A percentile compares a stretch with the other conserved stretches of the same genome.
phyloP scores from a whole-genome alignment of 2,888 invertebrate genomes.

The Nymphalis urticae region DNA sequence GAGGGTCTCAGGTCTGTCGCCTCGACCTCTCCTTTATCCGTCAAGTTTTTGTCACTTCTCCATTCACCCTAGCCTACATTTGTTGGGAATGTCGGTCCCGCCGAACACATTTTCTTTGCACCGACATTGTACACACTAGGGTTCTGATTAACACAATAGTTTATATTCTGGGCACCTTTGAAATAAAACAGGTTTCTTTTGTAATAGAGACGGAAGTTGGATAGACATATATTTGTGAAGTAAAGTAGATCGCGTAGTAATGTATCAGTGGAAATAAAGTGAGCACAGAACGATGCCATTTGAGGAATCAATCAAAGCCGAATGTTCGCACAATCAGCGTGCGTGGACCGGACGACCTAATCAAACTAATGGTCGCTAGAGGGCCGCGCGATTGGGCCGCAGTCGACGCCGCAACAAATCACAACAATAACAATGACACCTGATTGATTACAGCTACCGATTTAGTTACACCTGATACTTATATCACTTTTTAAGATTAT shows the following conservation, averaged over 20 bases:
- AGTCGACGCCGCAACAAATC: constrained; percentile 26
- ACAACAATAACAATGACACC: constrained; percentile 56
- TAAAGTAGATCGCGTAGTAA: constrained; percentile 25
- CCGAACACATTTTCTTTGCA: constrained; percentile 60
- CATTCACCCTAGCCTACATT: constrained; percentile 59
- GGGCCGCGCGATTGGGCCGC: constrained; percentile 68
- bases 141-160: constrained; percentile 52
- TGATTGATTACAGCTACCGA: constrained; percentile 76
- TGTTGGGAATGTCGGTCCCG: constrained; percentile 56
- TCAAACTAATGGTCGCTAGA: constrained; percentile 58
- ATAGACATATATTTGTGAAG: constrained; percentile 16
- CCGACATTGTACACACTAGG: constrained; percentile 51
- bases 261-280: constrained; percentile 52
- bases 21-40: constrained; percentile 68
- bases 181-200: constrained; percentile 28
- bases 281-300: constrained; percentile 23
- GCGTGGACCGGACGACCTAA: constrained; percentile 77
- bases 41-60: constrained; percentile 68
- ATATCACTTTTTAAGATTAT: neutral
- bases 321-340: constrained; percentile 34
- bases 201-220: constrained; percentile 14
- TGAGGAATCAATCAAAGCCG: constrained; percentile 30
- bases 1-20: constrained; percentile 56
- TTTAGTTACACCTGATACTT: constrained; percentile 42
- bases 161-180: constrained; percentile 37